phyloP scores from a whole-genome alignment of 2,113 vertebrate genomes.

The Chaetodon auriga region DNA sequence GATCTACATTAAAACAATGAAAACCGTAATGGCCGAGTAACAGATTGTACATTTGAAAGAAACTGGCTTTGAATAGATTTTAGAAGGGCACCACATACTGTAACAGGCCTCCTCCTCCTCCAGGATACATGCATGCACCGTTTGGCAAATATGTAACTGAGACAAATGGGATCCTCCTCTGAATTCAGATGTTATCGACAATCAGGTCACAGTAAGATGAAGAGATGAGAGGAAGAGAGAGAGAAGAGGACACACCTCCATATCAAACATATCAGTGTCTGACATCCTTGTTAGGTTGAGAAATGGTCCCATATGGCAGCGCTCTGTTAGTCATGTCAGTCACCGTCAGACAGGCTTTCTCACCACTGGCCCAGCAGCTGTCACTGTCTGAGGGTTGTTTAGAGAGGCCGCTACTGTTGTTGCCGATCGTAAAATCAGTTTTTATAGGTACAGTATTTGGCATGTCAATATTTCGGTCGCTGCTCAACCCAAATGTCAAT shows the following conservation, averaged over 20 bases:
- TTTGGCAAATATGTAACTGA: background rate
- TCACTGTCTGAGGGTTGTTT: constrained; percentile 18
- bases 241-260: constrained; percentile 16
- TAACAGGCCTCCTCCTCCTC: background rate
- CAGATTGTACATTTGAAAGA: background rate
- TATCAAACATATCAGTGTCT: constrained; percentile 34
- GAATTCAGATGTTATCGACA: background rate
- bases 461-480: constrained; percentile 28
- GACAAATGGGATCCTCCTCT: background rate
- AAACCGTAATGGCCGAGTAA: background rate
- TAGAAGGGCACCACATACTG: background rate
- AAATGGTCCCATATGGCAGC: constrained; percentile 11
- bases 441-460: constrained; percentile 16
- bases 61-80: background rate
- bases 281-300: constrained; percentile 30
- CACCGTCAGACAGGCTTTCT: constrained; percentile 13
- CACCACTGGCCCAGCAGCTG: constrained; percentile 42
- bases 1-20: background rate
- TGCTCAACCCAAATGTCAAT: constrained; percentile 23
- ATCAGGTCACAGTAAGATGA: background rate
- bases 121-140: background rate
- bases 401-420: constrained; percentile 7
- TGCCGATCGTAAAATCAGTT: constrained; percentile 25
- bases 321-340: constrained; percentile 22
- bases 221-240: background rate